A percentile compares a stretch with the other conserved stretches of the same genome.
Evolutionary conservation across 2,113 vertebrate species (phyloP).

Genomic region (Etheostoma cragini): DNA sequence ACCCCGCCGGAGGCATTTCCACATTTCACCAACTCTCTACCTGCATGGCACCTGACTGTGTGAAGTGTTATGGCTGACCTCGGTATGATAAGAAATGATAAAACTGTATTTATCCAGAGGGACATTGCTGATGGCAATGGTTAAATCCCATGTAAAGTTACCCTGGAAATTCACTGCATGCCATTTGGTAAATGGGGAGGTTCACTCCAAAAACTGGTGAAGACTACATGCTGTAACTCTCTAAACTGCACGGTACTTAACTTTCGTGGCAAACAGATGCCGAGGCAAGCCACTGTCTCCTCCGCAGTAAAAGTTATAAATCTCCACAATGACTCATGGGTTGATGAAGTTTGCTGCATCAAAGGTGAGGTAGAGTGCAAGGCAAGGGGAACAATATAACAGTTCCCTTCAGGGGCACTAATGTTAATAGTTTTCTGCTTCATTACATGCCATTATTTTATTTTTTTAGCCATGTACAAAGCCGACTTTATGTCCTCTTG

Average conservation of each 20-base stretch:
- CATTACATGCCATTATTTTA: slow-evolving; percentile 43
- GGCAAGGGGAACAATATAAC: slow-evolving; percentile 8
- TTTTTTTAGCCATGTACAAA: slow-evolving; percentile 36
- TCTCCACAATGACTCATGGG: slow-evolving; percentile 38
- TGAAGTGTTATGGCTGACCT: neutral
- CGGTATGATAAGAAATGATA: neutral
- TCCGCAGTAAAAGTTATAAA: slow-evolving; percentile 43
- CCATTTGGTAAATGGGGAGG: neutral
- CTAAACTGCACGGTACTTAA: neutral
- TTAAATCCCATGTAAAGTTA: neutral
- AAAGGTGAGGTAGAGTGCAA: slow-evolving; percentile 53
- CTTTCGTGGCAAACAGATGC: neutral
- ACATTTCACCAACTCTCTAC: neutral
- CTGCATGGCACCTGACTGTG: neutral
- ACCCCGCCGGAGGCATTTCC: neutral
- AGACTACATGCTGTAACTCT: neutral
- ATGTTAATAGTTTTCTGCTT: slow-evolving; percentile 50
- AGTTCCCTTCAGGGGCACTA: slow-evolving; percentile 15
- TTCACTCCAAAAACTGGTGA: neutral
- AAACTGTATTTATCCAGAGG: neutral
- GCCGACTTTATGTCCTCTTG: slow-evolving; percentile 15
- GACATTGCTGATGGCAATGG: neutral
- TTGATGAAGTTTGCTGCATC: slow-evolving; percentile 35
- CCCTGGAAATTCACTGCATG: neutral
- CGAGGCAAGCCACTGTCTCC: slow-evolving; percentile 1